Evolutionary conservation across 2,888 invertebrate genomes (phyloP).

Genomic region (Mythimna impura): DNA sequence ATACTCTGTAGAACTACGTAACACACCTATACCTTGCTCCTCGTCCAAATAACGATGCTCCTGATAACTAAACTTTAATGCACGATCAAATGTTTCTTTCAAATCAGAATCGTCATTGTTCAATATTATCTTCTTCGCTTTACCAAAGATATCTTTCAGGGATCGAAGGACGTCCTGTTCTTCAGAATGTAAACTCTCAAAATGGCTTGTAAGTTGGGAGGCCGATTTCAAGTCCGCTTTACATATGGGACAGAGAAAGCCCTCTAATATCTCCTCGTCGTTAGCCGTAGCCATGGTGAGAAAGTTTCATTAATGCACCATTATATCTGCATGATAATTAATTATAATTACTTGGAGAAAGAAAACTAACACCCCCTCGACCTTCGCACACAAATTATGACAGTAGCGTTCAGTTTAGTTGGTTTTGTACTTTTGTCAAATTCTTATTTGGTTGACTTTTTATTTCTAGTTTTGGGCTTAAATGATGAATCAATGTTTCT

Average conservation of each 20-base stretch:
- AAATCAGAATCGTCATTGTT: slow-evolving; percentile 90
- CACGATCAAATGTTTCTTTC: slow-evolving; percentile 90
- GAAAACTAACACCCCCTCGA: slow-evolving; percentile 53
- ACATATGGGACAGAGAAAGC: slow-evolving; percentile 98
- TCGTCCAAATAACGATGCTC: slow-evolving; percentile 82
- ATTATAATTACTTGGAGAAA: slow-evolving; percentile 32
- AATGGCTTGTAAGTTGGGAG: slow-evolving; percentile 95
- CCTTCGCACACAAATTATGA: slow-evolving; percentile 58
- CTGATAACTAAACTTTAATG: slow-evolving; percentile 83
- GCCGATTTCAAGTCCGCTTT: slow-evolving; percentile 97
- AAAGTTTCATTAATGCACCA: slow-evolving; percentile 57
- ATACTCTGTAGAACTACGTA: slow-evolving; percentile 92
- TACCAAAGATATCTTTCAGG: slow-evolving; percentile 95
- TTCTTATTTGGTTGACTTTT: neutral
- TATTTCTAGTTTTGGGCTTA: neutral
- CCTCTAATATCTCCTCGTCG: slow-evolving; percentile 94
- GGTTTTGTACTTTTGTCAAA: slow-evolving; percentile 30
- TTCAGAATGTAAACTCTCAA: slow-evolving; percentile 96
- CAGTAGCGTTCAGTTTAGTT: slow-evolving; percentile 58
- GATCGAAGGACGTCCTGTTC: slow-evolving; percentile 95
- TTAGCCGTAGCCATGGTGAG: slow-evolving; percentile 83
- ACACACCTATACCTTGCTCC: slow-evolving; percentile 92
- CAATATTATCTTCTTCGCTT: slow-evolving; percentile 93
- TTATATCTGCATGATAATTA: slow-evolving; percentile 44
- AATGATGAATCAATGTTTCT: neutral